Percentiles rank a stretch among this genome's conserved stretches.
Conservation (phyloP, 2,888 invertebrate genomes). For the Eupithecia inturbata region DNA sequence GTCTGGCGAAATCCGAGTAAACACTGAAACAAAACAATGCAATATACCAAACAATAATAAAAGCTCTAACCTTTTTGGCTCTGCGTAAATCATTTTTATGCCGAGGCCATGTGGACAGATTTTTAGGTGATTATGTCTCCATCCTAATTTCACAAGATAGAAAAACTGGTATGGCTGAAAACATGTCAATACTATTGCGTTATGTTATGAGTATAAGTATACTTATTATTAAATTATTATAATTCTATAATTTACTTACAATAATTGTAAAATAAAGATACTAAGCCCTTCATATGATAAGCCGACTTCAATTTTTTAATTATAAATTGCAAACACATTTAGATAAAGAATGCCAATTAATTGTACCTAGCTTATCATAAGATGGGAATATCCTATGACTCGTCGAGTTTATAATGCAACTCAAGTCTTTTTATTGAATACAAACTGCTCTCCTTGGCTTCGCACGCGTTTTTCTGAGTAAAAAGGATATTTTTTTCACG, state of each 20-base stretch:
- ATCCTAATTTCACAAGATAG: background rate
- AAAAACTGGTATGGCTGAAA: background rate
- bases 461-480: background rate
- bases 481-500: background rate
- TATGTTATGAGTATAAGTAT: background rate
- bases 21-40: background rate
- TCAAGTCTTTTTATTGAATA: background rate
- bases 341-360: conserved; percentile 1
- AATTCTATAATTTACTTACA: background rate
- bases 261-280: background rate
- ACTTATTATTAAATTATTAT: background rate
- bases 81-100: too few relatives aligned
- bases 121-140: background rate
- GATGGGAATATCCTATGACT: background rate
- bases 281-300: background rate
- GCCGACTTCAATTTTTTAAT: background rate
- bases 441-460: background rate
- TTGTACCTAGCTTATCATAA: background rate
- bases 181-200: background rate
- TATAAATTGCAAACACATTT: conserved; percentile 9
- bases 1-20: background rate
- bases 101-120: background rate
- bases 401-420: background rate
- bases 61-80: too few relatives aligned
- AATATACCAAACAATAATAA: too few relatives aligned